These are phyloP conservation scores for Tauraco hartlaubi DNA, from an alignment of 2,797 vertebrate species.

Conservation along the genomic window DNA sequence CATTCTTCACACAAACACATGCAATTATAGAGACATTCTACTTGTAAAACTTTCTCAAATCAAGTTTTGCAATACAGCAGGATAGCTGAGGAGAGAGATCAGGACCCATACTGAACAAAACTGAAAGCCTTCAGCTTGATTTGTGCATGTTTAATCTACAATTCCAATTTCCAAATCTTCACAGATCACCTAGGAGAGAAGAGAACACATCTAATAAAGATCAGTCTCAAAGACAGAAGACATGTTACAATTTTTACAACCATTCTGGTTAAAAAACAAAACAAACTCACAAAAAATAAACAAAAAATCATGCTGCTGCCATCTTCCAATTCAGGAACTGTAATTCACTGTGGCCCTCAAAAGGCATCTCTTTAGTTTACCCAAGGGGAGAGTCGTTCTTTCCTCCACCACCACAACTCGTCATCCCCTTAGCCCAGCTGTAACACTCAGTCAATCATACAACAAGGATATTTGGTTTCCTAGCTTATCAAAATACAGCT, in stretches of 20 bases:
- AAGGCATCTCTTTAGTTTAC: background rate
- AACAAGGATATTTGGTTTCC: background rate
- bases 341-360: background rate
- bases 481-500: background rate
- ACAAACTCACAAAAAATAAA: too few species aligned
- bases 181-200: constrained; percentile 48
- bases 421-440: background rate
- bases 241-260: background rate
- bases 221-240: background rate
- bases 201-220: background rate
- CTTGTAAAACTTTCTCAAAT: constrained; percentile 49
- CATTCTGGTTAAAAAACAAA: background rate
- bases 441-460: background rate
- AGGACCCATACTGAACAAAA: constrained; percentile 47
- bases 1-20: constrained; percentile 67
- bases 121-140: constrained; percentile 16
- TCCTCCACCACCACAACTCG: background rate
- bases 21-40: constrained; percentile 59
- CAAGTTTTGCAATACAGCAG: constrained; percentile 46
- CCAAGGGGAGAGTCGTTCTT: background rate
- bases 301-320: background rate
- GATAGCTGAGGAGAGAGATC: constrained; percentile 46
- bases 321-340: background rate
- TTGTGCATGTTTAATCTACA: constrained; percentile 44
- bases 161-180: constrained; percentile 63